Percentiles rank a stretch among this genome's conserved stretches.
phyloP scores from a whole-genome alignment of 2,888 invertebrate genomes.

The Gryllus longicercus region DNA sequence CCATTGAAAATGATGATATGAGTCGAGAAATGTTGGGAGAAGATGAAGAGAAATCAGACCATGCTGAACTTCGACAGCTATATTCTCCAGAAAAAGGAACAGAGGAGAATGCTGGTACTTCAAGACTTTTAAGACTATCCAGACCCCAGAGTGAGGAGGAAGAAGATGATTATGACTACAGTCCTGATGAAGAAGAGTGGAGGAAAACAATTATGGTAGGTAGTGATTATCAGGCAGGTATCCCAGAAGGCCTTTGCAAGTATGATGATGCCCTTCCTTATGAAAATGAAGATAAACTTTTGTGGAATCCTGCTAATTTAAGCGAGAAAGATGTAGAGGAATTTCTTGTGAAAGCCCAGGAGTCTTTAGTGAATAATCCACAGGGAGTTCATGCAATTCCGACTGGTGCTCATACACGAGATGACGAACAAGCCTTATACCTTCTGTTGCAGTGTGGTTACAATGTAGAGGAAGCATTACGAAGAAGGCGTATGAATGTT shows the following conservation, averaged over 20 bases:
- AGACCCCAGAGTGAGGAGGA: constrained; percentile 75
- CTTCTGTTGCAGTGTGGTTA: constrained; percentile 90
- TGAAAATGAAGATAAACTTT: constrained; percentile 89
- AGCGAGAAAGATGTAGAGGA: constrained; percentile 71
- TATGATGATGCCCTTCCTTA: constrained; percentile 93
- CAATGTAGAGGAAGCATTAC: constrained; percentile 87
- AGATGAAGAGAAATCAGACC: constrained; percentile 38
- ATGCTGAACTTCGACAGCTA: constrained; percentile 54
- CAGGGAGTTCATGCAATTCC: constrained; percentile 58
- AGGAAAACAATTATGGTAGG: constrained; percentile 93
- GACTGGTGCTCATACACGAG: constrained; percentile 72
- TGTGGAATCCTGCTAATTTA: constrained; percentile 86
- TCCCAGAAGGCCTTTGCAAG: constrained; percentile 85
- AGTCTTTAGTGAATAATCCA: constrained; percentile 44
- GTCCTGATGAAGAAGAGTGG: constrained; percentile 83
- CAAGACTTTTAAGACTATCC: constrained; percentile 59
- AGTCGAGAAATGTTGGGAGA: constrained; percentile 48
- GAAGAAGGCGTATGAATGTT: constrained; percentile 72
- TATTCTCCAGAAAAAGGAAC: constrained; percentile 48
- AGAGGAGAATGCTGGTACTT: constrained; percentile 40
- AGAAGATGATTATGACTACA: constrained; percentile 78
- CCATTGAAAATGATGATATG: constrained; percentile 40
- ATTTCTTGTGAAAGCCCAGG: constrained; percentile 62
- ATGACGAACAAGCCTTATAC: constrained; percentile 86
- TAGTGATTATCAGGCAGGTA: constrained; percentile 86